Percentiles rank a stretch among this genome's conserved stretches.
phyloP scores from a whole-genome alignment of 1,140 invertebrate species.

The Brachionus sp. region DNA sequence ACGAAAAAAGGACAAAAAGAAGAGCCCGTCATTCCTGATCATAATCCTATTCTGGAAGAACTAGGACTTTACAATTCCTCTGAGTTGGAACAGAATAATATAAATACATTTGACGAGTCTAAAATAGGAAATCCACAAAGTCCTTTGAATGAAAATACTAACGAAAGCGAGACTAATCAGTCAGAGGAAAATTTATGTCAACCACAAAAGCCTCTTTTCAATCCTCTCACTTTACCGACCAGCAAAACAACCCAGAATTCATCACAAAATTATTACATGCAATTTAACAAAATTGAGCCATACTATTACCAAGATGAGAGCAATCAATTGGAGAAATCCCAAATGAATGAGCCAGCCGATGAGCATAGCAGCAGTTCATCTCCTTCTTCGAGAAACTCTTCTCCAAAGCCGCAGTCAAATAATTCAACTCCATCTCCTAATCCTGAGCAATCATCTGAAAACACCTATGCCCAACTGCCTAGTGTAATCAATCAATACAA shows the following conservation, averaged over 20 bases:
- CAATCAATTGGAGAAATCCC: not conserved
- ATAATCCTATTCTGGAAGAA: slow-evolving; percentile 9
- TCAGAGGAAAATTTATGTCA: not conserved
- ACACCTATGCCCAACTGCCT: not conserved
- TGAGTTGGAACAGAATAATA: not conserved
- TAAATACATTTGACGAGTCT: not conserved
- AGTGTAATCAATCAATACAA: not conserved
- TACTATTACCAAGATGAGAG: not conserved
- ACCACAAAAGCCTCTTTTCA: not conserved
- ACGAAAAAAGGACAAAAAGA: slow-evolving; percentile 29
- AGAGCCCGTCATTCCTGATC: not conserved
- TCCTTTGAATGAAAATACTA: slow-evolving; percentile 17
- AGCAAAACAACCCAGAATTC: not conserved
- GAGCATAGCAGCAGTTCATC: not conserved
- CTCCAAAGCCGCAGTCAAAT: not conserved
- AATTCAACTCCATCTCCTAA: not conserved
- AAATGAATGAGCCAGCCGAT: not conserved
- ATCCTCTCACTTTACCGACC: not conserved
- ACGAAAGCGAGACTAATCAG: not conserved
- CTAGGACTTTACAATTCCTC: not conserved
- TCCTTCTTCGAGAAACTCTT: not conserved
- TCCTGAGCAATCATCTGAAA: not conserved
- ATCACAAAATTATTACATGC: not conserved
- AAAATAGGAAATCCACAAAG: not conserved
- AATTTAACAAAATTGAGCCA: not conserved